Base-by-base conservation (phyloP, 2,113 vertebrate species). In the Barbus barbus region DNA sequence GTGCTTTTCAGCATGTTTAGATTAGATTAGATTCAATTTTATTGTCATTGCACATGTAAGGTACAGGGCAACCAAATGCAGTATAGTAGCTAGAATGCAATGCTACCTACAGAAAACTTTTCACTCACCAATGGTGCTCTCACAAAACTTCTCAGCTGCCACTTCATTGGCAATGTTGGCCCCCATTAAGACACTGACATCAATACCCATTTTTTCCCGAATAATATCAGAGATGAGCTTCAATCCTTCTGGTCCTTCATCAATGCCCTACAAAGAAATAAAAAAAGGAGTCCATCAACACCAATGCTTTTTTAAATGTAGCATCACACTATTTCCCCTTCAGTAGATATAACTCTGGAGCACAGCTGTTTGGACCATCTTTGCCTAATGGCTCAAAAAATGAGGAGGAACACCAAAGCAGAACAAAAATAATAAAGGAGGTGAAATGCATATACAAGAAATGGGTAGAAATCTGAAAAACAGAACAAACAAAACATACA, bases 101-200 rank as follows among this genome's bases (percentile, higher is more conserved):
- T 9, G 28, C 9, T 41, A 51, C n/a, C 13, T 67, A 78, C 60
- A 85, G 8, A 33, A 46, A 22, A 22, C 20, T 22, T 20, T 46
- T 67, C 51, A 79, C 87, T 94, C 91, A 98, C 97, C 97, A 20
- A 98, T 97, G 72, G 97, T 98, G 63, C 95, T 97, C 93, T 98
- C 97, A 77, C 97, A 98, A 93, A 98, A 98, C 86, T 97, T 97
- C 88, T 96, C 97, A 0, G 95, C 96, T 1, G 97, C 97, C 69
- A 98, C 97, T 87, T 98, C 96, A 1, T 92, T 97, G 90, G 97
- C 97, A 65, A 98, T 97, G 92, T 98, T 98, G 83, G 97, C 97
- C 51, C 97, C 97, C 97, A 98, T 98, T 79, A 98, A 90, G 85
- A 98, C 97, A 16, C 97, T 97, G 89, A 97, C 94, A 80, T 97